phyloP scores from a whole-genome alignment of 2,888 invertebrate species.

The Cremastobaeus sp. region DNA sequence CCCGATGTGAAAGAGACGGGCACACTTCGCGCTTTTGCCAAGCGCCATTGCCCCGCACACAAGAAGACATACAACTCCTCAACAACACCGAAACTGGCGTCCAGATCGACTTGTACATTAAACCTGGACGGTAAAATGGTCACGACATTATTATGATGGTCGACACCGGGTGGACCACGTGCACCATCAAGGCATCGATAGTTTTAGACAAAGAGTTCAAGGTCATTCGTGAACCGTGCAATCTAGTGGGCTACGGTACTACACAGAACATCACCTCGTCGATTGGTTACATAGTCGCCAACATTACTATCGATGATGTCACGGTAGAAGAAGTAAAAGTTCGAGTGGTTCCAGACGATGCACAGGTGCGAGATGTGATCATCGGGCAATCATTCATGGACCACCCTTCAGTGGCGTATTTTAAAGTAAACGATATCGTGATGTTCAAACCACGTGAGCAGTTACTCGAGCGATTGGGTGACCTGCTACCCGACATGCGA shows the following conservation, averaged over 20 bases:
- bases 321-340: constrained; percentile 1
- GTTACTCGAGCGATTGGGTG: neutral
- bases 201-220: neutral
- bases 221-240: neutral
- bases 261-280: neutral
- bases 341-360: constrained; percentile 10
- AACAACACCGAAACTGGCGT: neutral
- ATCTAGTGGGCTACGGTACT: constrained; percentile 1
- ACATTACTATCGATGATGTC: neutral
- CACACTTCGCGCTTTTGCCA: neutral
- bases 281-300: neutral
- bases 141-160: neutral
- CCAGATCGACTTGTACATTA: neutral
- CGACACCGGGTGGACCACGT: constrained; percentile 2
- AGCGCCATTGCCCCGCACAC: neutral
- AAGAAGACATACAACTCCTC: neutral
- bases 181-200: constrained; percentile 4
- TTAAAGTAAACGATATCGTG: neutral
- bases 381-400: constrained; percentile 1
- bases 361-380: neutral
- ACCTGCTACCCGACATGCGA: neutral
- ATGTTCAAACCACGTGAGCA: neutral
- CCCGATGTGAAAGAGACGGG: neutral
- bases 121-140: neutral
- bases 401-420: neutral